Evolutionary conservation across 2,888 invertebrate species (phyloP).

Genomic region (Drosophila macrospina): DNA sequence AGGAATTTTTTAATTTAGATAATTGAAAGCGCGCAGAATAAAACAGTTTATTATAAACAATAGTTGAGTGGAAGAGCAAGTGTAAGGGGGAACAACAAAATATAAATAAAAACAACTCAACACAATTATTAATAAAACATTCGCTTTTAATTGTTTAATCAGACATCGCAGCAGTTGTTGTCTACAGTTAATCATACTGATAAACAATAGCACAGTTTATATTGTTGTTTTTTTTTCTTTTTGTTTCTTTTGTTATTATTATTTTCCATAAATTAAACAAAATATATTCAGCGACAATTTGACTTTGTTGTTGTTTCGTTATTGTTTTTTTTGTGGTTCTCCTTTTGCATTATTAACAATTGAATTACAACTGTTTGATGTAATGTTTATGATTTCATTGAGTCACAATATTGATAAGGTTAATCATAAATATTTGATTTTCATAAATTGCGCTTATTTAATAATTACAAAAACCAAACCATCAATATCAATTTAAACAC

Average conservation of each 20-base stretch:
- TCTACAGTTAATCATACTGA: constrained; percentile 29
- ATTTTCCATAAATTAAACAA: constrained; percentile 26
- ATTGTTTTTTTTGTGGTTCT: neutral
- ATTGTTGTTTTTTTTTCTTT: no score
- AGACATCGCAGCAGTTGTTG: constrained; percentile 43
- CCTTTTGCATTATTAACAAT: constrained; percentile 32
- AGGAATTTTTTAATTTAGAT: constrained; percentile 79
- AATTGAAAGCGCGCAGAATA: constrained; percentile 63
- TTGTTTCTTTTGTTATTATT: neutral
- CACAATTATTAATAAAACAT: constrained; percentile 58
- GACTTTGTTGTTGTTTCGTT: constrained; percentile 3
- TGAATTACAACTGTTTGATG: constrained; percentile 49
- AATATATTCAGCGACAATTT: constrained; percentile 26
- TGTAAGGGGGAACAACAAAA: neutral
- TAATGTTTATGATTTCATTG: constrained; percentile 32
- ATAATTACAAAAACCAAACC: constrained; percentile 11
- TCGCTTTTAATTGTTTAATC: constrained; percentile 56
- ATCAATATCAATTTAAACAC: constrained; percentile 12
- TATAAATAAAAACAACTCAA: constrained; percentile 13
- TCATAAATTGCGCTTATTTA: constrained; percentile 42
- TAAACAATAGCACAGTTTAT: constrained; percentile 24
- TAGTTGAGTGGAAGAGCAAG: constrained; percentile 1
- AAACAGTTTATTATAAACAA: constrained; percentile 43
- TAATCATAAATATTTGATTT: constrained; percentile 68
- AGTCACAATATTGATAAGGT: constrained; percentile 28